These are phyloP conservation scores for Strigamia maritima DNA, from an alignment of 2,888 invertebrate species.

Conservation along the genomic window DNA sequence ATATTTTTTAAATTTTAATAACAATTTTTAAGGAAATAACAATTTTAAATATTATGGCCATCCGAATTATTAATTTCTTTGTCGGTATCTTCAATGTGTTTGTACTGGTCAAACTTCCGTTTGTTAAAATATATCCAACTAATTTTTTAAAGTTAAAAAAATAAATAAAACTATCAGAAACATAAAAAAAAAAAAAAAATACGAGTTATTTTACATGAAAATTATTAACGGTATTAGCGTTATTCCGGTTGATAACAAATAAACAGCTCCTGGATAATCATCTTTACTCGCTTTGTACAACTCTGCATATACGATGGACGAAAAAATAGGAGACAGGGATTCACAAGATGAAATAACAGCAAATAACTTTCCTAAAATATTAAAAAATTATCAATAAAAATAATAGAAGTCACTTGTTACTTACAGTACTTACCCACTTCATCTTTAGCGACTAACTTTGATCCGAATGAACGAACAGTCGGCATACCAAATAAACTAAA, in stretches of 20 bases:
- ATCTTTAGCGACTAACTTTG: background rate
- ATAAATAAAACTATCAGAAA: background rate
- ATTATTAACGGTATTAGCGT: background rate
- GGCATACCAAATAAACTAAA: background rate
- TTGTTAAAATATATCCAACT: background rate
- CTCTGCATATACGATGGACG: background rate
- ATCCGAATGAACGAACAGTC: background rate
- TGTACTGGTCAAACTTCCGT: background rate
- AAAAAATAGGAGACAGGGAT: background rate
- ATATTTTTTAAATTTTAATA: too few species aligned
- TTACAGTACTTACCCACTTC: background rate
- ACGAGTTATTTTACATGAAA: background rate
- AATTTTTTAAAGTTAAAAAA: background rate
- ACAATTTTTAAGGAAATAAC: too few species aligned
- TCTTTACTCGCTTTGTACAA: background rate
- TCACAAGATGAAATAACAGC: background rate
- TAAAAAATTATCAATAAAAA: background rate
- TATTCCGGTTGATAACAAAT: background rate
- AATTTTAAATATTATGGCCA: background rate
- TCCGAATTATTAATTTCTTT: background rate
- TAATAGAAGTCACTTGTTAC: background rate
- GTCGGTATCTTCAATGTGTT: background rate
- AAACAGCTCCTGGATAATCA: background rate
- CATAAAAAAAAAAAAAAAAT: background rate
- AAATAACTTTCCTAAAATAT: background rate